Evolutionary conservation across 30 jellyfish, hydroid and myxozoan species (phyloP).

Genomic region (Chrysaora quinquecirrha): DNA sequence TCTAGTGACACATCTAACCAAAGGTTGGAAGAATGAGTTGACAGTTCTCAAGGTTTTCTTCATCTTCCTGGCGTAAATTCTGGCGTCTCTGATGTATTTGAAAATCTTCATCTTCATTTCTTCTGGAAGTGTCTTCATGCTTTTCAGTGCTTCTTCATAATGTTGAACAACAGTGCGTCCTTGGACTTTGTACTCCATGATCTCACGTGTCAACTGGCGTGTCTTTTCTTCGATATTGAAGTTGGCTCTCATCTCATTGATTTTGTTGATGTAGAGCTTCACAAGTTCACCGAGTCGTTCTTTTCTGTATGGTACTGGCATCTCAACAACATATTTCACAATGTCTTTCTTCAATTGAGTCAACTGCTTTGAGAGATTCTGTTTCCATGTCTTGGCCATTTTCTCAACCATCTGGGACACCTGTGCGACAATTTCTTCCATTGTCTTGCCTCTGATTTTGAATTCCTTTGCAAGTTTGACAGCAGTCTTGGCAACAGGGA

Average conservation of each 20-base stretch:
- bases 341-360: conserved; percentile 26
- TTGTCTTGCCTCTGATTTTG: conserved; percentile 91
- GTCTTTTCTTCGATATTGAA: conserved; percentile 67
- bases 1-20: conserved; percentile 27
- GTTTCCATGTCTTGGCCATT: conserved; percentile 43
- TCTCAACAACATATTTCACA: conserved; percentile 28
- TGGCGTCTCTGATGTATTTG: conserved; percentile 50
- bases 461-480: conserved; percentile 84
- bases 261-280: conserved; percentile 37
- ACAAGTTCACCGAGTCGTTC: conserved; percentile 78
- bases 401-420: conserved; percentile 29
- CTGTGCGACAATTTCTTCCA: conserved; percentile 76
- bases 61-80: conserved; percentile 51
- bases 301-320: conserved; percentile 89
- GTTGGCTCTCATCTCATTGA: conserved; percentile 65
- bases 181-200: conserved; percentile 48
- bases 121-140: conserved; percentile 54
- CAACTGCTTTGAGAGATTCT: conserved; percentile 41
- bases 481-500: conserved; percentile 95
- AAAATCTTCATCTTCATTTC: conserved; percentile 47
- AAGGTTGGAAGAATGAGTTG: conserved; percentile 27
- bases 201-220: conserved; percentile 33
- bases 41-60: conserved; percentile 35
- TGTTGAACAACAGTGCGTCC: conserved; percentile 80
- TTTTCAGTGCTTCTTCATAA: conserved; percentile 35